These are phyloP conservation scores for Tragopan temminckii DNA, from an alignment of 2,797 vertebrate species.

Conservation along the genomic window DNA sequence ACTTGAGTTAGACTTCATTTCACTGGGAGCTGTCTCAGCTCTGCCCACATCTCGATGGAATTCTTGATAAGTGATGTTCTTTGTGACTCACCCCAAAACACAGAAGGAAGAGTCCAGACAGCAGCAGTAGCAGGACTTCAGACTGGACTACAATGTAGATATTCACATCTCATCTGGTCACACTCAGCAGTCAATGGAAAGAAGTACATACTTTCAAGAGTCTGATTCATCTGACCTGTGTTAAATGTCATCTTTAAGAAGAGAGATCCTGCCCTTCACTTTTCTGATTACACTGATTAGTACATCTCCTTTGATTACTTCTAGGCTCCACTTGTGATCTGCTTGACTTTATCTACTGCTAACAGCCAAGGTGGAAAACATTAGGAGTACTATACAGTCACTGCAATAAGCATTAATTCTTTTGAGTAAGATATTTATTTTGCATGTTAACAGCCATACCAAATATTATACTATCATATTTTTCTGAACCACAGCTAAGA, in stretches of 20 bases:
- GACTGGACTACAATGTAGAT: background rate
- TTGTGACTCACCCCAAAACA: background rate
- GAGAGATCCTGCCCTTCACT: background rate
- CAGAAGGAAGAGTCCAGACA: background rate
- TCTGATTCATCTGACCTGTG: background rate
- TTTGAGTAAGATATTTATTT: background rate
- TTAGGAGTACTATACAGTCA: background rate
- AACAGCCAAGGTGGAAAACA: background rate
- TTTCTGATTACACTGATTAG: background rate
- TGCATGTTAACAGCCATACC: background rate
- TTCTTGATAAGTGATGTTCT: background rate
- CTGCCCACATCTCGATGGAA: background rate
- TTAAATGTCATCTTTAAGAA: background rate
- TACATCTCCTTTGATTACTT: background rate
- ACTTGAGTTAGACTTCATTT: background rate
- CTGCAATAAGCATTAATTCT: background rate
- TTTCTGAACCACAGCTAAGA: background rate
- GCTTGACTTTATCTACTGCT: background rate
- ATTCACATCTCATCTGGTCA: background rate
- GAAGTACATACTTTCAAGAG: background rate
- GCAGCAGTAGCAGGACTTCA: background rate
- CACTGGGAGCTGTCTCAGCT: background rate
- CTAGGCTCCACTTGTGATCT: background rate
- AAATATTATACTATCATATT: background rate
- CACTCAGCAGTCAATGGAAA: background rate